Evolutionary conservation across 1,140 invertebrate species (phyloP).

Genomic region (Trissolcus basalis): DNA sequence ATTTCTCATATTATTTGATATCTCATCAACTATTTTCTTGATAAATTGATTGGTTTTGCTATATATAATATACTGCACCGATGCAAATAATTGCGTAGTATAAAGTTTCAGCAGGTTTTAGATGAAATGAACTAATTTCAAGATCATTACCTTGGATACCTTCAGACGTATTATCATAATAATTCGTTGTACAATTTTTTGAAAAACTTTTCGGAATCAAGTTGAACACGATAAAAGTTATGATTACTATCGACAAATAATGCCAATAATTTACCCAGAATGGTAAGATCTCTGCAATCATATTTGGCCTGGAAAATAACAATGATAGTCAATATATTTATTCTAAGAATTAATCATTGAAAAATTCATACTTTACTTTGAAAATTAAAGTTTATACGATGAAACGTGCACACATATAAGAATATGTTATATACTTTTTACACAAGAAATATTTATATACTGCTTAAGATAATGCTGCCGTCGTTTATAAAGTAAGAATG

Average conservation of each 20-base stretch:
- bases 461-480: constrained; percentile 30
- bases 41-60: too few species aligned
- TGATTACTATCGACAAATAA: constrained; percentile 55
- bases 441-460: constrained; percentile 12
- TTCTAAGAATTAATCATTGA: not conserved
- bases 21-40: too few species aligned
- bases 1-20: too few species aligned
- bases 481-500: constrained; percentile 45
- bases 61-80: too few species aligned
- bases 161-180: constrained; percentile 27
- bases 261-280: constrained; percentile 67
- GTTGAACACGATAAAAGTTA: constrained; percentile 48
- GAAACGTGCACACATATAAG: not conserved
- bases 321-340: not conserved
- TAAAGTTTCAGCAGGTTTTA: too few species aligned
- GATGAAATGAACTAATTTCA: too few species aligned
- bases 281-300: constrained; percentile 64
- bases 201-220: constrained; percentile 30
- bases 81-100: too few species aligned
- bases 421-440: constrained; percentile 7
- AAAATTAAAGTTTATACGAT: not conserved
- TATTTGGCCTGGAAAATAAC: constrained; percentile 45
- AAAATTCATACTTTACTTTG: constrained; percentile 6
- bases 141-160: constrained; percentile 54
- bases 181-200: constrained; percentile 9